Conservation (phyloP, 1,140 invertebrate species). For the Orius laevigatus region DNA sequence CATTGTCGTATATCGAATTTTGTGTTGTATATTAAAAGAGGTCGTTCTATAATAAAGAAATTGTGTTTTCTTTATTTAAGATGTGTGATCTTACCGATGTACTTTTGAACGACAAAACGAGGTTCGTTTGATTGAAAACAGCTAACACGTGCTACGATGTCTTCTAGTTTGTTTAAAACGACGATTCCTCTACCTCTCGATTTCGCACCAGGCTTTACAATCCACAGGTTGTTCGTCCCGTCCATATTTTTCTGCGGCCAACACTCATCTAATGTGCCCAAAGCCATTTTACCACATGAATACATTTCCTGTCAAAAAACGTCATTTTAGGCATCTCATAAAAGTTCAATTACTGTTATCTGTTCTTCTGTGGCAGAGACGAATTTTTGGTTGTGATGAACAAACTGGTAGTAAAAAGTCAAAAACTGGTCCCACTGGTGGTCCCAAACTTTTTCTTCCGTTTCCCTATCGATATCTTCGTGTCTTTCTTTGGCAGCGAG, state of each 20-base stretch:
- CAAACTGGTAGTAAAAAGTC: conserved; percentile 49
- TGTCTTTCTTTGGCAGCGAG: conserved; percentile 57
- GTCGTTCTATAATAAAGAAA: conserved; percentile 43
- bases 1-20: conserved; percentile 89
- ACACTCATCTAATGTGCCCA: conserved; percentile 41
- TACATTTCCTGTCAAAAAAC: conserved; percentile 28
- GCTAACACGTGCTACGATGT: conserved; percentile 53
- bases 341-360: conserved; percentile 13
- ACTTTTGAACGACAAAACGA: conserved; percentile 86
- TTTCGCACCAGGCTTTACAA: conserved; percentile 85
- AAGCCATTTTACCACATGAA: conserved; percentile 29
- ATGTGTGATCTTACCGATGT: conserved; percentile 53
- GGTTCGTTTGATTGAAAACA: conserved; percentile 38
- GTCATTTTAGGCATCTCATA: neutral
- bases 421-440: conserved; percentile 77
- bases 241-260: conserved; percentile 74
- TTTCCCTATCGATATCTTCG: conserved; percentile 66
- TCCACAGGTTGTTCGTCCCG: conserved; percentile 80
- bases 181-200: conserved; percentile 80
- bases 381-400: conserved; percentile 42
- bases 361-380: conserved; percentile 22
- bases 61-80: too few species aligned
- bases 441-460: conserved; percentile 45
- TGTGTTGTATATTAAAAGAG: conserved; percentile 70
- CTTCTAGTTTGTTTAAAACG: conserved; percentile 68